phyloP scores from a whole-genome alignment of 2,888 invertebrate species.

The Cantharis rustica region DNA sequence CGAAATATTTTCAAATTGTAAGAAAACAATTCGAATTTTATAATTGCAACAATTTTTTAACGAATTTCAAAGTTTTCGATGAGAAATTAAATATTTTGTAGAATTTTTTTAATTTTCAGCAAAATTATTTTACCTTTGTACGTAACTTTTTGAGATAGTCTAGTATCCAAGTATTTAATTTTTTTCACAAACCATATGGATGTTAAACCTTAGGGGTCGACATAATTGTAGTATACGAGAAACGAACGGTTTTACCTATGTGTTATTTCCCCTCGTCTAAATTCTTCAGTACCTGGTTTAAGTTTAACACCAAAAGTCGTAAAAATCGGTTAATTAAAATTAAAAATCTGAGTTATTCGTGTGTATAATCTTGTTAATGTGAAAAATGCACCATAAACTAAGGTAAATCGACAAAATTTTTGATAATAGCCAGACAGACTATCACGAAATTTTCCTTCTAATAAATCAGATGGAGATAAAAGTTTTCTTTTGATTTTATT shows the following conservation, averaged over 20 bases:
- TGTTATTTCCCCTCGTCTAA: slow-evolving; percentile 22
- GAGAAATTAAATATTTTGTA: not conserved
- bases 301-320: slow-evolving; percentile 36
- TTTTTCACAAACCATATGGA: slow-evolving; percentile 12
- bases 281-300: slow-evolving; percentile 30
- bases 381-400: not conserved
- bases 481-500: not conserved
- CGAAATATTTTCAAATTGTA: not conserved
- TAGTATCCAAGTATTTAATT: slow-evolving; percentile 22
- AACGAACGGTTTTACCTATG: slow-evolving; percentile 28
- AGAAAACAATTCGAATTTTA: not conserved
- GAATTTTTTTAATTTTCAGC: not conserved
- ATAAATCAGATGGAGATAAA: not conserved
- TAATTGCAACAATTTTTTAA: not conserved
- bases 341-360: slow-evolving; percentile 31
- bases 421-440: not conserved
- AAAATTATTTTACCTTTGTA: not conserved
- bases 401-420: not conserved
- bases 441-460: not conserved
- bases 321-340: slow-evolving; percentile 31
- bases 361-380: slow-evolving; percentile 21
- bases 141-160: slow-evolving; percentile 38
- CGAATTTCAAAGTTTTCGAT: not conserved
- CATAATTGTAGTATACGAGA: slow-evolving; percentile 27
- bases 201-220: slow-evolving; percentile 30